phyloP scores from a whole-genome alignment of 1,140 invertebrate genomes.

The Atta texana region DNA sequence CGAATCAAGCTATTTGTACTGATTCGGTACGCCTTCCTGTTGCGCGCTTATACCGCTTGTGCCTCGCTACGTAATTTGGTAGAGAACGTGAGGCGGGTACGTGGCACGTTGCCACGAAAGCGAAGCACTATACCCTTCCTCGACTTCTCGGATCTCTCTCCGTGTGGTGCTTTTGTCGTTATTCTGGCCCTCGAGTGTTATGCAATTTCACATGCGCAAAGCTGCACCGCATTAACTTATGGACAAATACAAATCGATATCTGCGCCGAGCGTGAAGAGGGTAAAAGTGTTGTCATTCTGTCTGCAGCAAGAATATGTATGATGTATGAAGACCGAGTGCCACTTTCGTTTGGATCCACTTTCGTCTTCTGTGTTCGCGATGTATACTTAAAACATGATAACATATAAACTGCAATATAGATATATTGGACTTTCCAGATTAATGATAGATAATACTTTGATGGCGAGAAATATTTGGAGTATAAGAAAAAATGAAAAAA shows the following conservation, averaged over 20 bases:
- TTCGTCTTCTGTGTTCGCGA: conserved; percentile 1
- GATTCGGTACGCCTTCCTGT: conserved; percentile 63
- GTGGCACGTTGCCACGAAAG: conserved; percentile 61
- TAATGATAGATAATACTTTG: conserved; percentile 2
- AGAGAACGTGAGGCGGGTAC: conserved; percentile 62
- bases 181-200: conserved; percentile 48
- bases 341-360: conserved; percentile 38
- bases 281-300: conserved; percentile 45
- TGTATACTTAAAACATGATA: conserved; percentile 44
- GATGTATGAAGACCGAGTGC: conserved; percentile 54
- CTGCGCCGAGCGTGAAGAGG: conserved; percentile 51
- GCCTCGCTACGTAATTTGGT: conserved; percentile 62
- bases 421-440: conserved; percentile 10
- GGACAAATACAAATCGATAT: conserved; percentile 61
- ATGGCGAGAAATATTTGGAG: background rate
- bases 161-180: conserved; percentile 49
- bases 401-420: conserved; percentile 7
- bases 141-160: conserved; percentile 45
- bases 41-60: conserved; percentile 60
- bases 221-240: conserved; percentile 47
- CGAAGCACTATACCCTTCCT: conserved; percentile 51
- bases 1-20: conserved; percentile 64
- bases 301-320: conserved; percentile 10
- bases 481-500: background rate
- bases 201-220: conserved; percentile 57